Percentiles rank a stretch among this genome's conserved stretches.
These are phyloP conservation scores for Sussaba pulchella DNA, from an alignment of 2,888 invertebrate genomes.

Conservation along the genomic window DNA sequence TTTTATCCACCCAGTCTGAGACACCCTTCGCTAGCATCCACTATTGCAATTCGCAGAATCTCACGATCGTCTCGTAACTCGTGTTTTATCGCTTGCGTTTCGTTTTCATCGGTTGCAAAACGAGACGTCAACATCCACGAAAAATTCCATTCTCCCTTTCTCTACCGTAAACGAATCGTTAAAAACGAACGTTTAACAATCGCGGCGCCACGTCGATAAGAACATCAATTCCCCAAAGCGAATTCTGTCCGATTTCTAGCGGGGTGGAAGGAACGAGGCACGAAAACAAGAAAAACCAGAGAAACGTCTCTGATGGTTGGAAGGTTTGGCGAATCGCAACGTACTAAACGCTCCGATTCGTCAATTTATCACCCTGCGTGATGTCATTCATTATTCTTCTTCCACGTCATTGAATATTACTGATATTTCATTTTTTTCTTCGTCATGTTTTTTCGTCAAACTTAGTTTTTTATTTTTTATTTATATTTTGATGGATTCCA, in stretches of 20 bases:
- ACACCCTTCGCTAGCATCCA: slow-evolving; percentile 2
- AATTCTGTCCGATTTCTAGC: slow-evolving; percentile 2
- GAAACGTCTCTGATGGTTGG: slow-evolving; percentile 25
- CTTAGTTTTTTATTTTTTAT: too few species aligned
- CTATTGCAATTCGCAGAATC: slow-evolving; percentile 28
- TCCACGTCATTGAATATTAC: neutral
- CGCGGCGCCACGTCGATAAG: slow-evolving; percentile 73
- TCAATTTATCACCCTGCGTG: slow-evolving; percentile 32
- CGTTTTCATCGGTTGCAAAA: slow-evolving; percentile 76
- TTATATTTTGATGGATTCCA: too few species aligned
- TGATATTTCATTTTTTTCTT: neutral
- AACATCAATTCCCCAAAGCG: slow-evolving; percentile 65
- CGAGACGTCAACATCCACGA: slow-evolving; percentile 58
- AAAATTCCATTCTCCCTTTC: slow-evolving; percentile 59
- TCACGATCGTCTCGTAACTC: slow-evolving; percentile 71
- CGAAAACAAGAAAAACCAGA: slow-evolving; percentile 30
- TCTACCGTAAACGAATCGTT: slow-evolving; percentile 73
- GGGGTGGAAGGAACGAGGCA: slow-evolving; percentile 26
- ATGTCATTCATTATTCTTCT: slow-evolving; percentile 12
- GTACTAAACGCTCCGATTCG: slow-evolving; percentile 49
- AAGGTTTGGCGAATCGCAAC: slow-evolving; percentile 36
- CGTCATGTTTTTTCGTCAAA: neutral
- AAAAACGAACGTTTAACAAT: slow-evolving; percentile 78
- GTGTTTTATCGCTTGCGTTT: slow-evolving; percentile 76
- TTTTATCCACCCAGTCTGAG: slow-evolving; percentile 11